Evolutionary conservation across 2,797 vertebrate genomes (phyloP).

Genomic region (Myotis vivesi): DNA sequence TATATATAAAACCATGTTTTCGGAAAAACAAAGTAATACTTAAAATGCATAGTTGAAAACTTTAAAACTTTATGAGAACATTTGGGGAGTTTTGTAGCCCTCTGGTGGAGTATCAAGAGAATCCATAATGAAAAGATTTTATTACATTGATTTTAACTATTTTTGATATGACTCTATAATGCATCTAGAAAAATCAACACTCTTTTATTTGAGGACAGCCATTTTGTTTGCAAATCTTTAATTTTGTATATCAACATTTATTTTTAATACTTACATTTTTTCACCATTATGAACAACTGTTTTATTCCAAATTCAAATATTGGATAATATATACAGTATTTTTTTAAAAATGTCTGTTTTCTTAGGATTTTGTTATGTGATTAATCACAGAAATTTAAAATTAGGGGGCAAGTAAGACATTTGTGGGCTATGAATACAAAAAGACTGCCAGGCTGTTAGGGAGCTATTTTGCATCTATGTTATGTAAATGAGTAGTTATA

Average conservation of each 20-base stretch:
- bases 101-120: slow-evolving; percentile 75
- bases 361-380: slow-evolving; percentile 31
- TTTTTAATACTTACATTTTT: not conserved
- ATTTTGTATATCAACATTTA: not conserved
- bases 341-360: slow-evolving; percentile 12
- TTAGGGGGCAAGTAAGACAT: not conserved
- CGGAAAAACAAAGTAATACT: slow-evolving; percentile 32
- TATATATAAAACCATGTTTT: not conserved
- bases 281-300: slow-evolving; percentile 1
- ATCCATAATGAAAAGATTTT: slow-evolving; percentile 67
- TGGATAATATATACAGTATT: not conserved
- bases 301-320: not conserved
- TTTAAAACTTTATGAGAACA: slow-evolving; percentile 58
- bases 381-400: slow-evolving; percentile 46
- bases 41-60: slow-evolving; percentile 52
- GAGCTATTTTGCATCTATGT: not conserved
- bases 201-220: not conserved
- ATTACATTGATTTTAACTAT: slow-evolving; percentile 53
- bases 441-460: not conserved
- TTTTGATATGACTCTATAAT: slow-evolving; percentile 40
- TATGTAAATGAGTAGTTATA: slow-evolving; percentile 22
- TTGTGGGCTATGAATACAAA: not conserved
- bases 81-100: slow-evolving; percentile 77
- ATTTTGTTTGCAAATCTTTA: not conserved
- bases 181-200: not conserved